Base-by-base conservation (phyloP, 2,113 vertebrate genomes). In the Percopsis transmontana region DNA sequence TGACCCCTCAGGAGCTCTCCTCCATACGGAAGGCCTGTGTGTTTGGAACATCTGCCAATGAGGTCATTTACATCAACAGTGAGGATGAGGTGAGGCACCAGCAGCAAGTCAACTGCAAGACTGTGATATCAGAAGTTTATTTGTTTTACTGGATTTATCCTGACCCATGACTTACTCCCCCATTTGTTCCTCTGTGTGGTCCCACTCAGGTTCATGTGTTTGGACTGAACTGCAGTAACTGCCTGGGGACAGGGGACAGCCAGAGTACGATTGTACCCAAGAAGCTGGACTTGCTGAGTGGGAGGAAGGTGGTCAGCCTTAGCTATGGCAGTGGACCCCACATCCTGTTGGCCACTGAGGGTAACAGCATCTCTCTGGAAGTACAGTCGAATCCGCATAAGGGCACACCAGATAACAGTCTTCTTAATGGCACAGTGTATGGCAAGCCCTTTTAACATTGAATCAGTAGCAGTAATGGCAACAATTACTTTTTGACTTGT, bases 271-370 rank as follows among this genome's bases (percentile, higher is more conserved):
- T 99, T 50, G 83, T 93, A 21, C 96, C 96, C 66, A 97, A 97
- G 91, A 98, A 96, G 82, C 86, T 99, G 76, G 96, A 98, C 85
- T 86, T 88, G 51, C 92, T 99, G 69, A 95, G 94, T 52, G 95
- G 95, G 62, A 98, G 94, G 88, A 98, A 98, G 88, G 94, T 98
- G 85, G 91, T 91, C 74, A 95, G 94, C 79, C 90, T 99, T 71
- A 96, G 95, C 88, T 98, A 98, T 3, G 96, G 97, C 78, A 98
- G 96, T 21, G 97, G 96, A 21, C 97, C 97, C 12, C 96, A 99
- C 84, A 85, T 99, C 73, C 87, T 99, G 48, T 91, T 98, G 75
- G 93, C 93, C 79, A 97, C 96, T 50, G 94, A 95, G 88, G 97
- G 97, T 99, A 94, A 45, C 27, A 6, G 27, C 27, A 33, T 33